Evolutionary conservation across 2,113 vertebrate species (phyloP).

Genomic region (Amphilophus citrinellus): DNA sequence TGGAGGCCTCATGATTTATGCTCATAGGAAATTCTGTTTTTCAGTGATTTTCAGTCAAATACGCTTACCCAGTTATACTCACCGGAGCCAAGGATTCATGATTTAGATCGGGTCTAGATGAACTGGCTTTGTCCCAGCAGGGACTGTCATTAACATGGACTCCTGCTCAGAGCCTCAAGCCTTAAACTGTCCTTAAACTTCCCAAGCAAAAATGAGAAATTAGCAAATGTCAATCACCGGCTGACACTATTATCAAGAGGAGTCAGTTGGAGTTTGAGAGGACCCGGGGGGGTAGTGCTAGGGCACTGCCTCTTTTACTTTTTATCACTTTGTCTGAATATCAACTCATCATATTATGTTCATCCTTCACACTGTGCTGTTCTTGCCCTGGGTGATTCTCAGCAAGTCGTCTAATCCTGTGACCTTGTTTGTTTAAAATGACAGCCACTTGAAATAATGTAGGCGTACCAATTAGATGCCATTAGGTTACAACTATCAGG

Average conservation of each 20-base stretch:
- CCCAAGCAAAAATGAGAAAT: slow-evolving; percentile 54
- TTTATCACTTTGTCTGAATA: slow-evolving; percentile 47
- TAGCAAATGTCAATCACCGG: slow-evolving; percentile 73
- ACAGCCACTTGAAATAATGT: slow-evolving; percentile 50
- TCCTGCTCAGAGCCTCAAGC: slow-evolving; percentile 50
- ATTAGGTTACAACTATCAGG: slow-evolving; percentile 14
- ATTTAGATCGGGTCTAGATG: neutral
- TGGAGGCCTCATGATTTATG: neutral
- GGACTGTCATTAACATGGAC: slow-evolving; percentile 62
- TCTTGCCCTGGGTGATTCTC: slow-evolving; percentile 52
- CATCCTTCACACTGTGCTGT: slow-evolving; percentile 46
- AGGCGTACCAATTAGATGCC: slow-evolving; percentile 54
- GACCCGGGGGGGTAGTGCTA: slow-evolving; percentile 19
- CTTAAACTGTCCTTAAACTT: slow-evolving; percentile 50
- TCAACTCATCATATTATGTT: slow-evolving; percentile 50
- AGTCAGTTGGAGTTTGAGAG: slow-evolving; percentile 32
- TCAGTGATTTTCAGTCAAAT: neutral
- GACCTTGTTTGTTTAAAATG: slow-evolving; percentile 52
- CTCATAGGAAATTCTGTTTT: neutral
- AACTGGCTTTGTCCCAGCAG: slow-evolving; percentile 39
- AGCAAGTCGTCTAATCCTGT: slow-evolving; percentile 34
- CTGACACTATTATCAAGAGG: slow-evolving; percentile 51
- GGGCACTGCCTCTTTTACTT: slow-evolving; percentile 18
- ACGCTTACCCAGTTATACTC: neutral
- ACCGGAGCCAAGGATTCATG: neutral